Base-by-base conservation (phyloP, 2,797 vertebrate genomes). In the Fistularia tabacaria region DNA sequence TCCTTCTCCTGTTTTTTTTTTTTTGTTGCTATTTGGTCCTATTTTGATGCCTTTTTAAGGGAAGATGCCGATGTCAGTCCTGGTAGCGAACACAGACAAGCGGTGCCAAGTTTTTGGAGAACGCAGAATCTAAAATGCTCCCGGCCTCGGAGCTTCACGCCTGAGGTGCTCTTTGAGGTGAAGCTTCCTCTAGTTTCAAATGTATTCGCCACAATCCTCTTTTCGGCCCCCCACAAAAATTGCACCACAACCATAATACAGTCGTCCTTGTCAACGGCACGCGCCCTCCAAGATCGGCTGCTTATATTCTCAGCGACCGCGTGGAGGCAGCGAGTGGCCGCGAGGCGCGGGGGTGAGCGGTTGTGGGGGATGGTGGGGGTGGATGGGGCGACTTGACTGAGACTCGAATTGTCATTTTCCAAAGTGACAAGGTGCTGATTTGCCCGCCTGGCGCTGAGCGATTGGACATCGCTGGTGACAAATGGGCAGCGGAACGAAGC, bases 381-480 rank as follows among this genome's bases (percentile, higher is more conserved):
- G 75, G 64, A 73, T 25, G 25, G 25, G 25, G 25, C 13, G 82
- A 81, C 85, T 85, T 87, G 89, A 89, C 86, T 86, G 80, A 78
- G 84, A 88, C 84, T 91, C 83, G 87, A 88, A 91, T 86, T 90
- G 88, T 91, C 86, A 90, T 89, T 90, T 25, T 90, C 55, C 59
- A 83, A 88, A 91, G 87, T 91, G 91, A 91, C 91, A 90, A 88
- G 90, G 86, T 85, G 87, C 86, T 90, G 74, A 93, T 91, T 91
- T 89, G 86, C 81, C 88, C 80, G 54, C 1, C 89, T 86, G 89
- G 88, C 91, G 91, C 87, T 92, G 92, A 94, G 90, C 89, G 91
- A 94, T 89, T 88, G 92, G 92, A 89, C 85, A 81, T 92, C 91
- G 92, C 89, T 88, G 81, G 89, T 92, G 90, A 94, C 92, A 93